These are phyloP conservation scores for Melipona beecheii DNA, from an alignment of 2,888 invertebrate species.

Conservation along the genomic window DNA sequence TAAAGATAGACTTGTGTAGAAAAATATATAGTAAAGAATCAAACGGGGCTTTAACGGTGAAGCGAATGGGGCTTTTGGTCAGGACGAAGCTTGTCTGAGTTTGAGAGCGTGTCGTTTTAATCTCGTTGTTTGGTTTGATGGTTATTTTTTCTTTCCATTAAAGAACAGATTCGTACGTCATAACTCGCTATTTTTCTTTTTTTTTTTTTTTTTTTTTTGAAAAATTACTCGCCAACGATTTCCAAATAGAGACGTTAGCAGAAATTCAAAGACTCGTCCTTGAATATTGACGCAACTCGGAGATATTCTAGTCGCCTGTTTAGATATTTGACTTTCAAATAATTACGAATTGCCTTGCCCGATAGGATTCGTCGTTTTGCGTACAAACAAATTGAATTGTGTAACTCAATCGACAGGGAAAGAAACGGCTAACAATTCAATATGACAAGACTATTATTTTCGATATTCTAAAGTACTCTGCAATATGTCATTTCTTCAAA, in stretches of 20 bases:
- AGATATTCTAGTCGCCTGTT: conserved; percentile 20
- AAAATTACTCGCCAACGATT: neutral
- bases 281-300: conserved; percentile 26
- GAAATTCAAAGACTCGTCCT: conserved; percentile 25
- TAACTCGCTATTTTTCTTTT: no score
- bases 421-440: neutral
- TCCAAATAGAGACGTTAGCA: neutral
- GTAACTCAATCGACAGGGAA: neutral
- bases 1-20: conserved; percentile 1
- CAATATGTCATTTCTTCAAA: no score
- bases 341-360: conserved; percentile 23
- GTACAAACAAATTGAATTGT: neutral
- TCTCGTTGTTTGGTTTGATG: neutral
- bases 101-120: neutral
- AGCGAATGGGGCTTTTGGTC: neutral
- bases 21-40: conserved; percentile 3
- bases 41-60: neutral
- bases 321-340: conserved; percentile 39
- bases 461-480: neutral
- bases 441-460: neutral
- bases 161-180: no score
- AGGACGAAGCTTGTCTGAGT: neutral
- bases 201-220: no score
- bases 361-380: neutral
- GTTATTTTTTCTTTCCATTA: neutral